Base-by-base conservation (phyloP, 2,113 vertebrate species). In the Atherinomorus stipes region DNA sequence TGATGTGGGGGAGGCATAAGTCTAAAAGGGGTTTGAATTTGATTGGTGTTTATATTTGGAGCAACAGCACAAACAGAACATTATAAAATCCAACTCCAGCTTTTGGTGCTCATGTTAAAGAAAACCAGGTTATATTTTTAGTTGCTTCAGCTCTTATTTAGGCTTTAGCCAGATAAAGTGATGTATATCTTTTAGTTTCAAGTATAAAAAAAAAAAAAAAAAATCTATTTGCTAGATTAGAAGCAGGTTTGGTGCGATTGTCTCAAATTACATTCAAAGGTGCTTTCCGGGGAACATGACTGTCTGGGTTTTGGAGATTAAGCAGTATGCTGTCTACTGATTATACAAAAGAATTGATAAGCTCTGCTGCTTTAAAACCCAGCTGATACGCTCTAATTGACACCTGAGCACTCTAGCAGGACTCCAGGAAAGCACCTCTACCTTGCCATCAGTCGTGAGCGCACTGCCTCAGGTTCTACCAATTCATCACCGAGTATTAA, bases 321-420 rank as follows among this genome's bases (percentile, higher is more conserved):
- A 64, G 11, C 5, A 7, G 69, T 50, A 53, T 64, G 60, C 45
- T 65, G 42, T 50, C 65, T 23, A 4, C 45, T 71, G 69, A 71
- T 63, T 63, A 47, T 54, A 64, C 56, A 58, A 54, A 25, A 60
- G 52, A 58, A 58, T 63, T 71, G 56, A 71, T 50, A 54, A 21
- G 69, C 66, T 71, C 31, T 56, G 53, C 38, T 19, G 58, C 71
- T 64, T 74, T 42, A 76, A 58, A 73, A 56, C 31, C 19, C 65
- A 64, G 70, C 63, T 62, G 38, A 80, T 52, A 15, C 49, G 42
- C 34, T 66, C 61, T 78, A 76, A 84, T 71, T 88, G 85, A 85
- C 81, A 79, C 53, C 13, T 63, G 56, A 76, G 64, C 52, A 53
- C 21, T 84, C 28, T 65, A 74, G 79, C 76, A 57, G 59, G 25